A percentile compares a stretch with the other conserved stretches of the same genome.
Evolutionary conservation across 2,113 vertebrate genomes (phyloP).

Genomic region (Castor canadensis): DNA sequence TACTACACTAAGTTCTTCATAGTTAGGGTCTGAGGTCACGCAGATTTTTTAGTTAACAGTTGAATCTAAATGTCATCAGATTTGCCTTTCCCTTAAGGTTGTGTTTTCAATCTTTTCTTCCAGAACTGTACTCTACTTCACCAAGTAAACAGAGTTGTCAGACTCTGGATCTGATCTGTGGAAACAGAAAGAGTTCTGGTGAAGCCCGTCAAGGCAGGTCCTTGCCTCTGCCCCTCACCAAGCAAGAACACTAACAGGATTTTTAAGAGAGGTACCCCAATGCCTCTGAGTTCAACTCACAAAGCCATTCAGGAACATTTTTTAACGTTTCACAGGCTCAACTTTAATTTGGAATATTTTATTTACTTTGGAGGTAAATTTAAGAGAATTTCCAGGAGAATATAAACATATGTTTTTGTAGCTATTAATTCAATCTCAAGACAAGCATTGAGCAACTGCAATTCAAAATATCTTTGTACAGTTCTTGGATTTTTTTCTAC

Average conservation of each 20-base stretch:
- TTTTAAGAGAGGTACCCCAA: background rate
- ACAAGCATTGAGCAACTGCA: background rate
- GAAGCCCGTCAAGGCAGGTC: background rate
- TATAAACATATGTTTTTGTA: no score
- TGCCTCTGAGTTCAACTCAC: background rate
- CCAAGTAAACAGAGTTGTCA: background rate
- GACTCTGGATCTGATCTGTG: background rate
- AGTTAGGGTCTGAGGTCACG: background rate
- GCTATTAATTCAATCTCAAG: background rate
- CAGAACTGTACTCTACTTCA: background rate
- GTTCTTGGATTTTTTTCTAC: constrained; percentile 13
- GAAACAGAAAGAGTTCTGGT: background rate
- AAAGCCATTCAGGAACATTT: background rate
- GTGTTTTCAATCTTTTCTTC: background rate
- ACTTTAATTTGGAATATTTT: background rate
- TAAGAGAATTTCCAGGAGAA: constrained; percentile 24
- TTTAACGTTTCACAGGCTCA: background rate
- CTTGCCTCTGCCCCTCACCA: background rate
- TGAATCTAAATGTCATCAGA: background rate
- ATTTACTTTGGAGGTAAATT: background rate
- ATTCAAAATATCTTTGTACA: constrained; percentile 17
- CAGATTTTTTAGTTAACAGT: no score
- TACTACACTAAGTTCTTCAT: background rate
- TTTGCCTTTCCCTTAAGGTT: background rate
- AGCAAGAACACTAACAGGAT: background rate